Percentiles rank a stretch among this genome's conserved stretches.
Conservation (phyloP, 2,797 vertebrate genomes). For the Argentina silus region DNA sequence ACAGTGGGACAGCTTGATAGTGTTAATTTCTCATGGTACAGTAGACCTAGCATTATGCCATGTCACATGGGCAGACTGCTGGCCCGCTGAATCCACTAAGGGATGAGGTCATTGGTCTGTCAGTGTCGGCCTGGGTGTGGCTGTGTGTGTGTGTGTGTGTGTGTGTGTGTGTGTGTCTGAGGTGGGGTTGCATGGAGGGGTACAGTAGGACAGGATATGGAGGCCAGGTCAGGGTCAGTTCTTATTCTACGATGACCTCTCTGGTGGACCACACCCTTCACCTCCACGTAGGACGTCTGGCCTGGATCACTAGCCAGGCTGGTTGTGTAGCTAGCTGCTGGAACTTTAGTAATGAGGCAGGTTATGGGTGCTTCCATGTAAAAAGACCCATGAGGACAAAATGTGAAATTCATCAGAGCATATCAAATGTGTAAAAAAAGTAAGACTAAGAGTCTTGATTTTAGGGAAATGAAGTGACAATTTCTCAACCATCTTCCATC, state of each 20-base stretch:
- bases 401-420: no score
- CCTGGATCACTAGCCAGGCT: no score
- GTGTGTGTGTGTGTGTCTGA: no score
- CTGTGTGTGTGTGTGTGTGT: neutral
- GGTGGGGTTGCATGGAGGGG: no score
- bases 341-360: no score
- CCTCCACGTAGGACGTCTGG: neutral
- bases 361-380: no score
- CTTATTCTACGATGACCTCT: neutral
- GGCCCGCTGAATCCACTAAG: conserved; percentile 15
- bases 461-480: no score
- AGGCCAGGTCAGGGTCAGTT: neutral
- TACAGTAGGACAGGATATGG: neutral
- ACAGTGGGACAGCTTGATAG: neutral
- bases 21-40: neutral
- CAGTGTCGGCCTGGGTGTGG: conserved; percentile 3
- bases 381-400: no score
- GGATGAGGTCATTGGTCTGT: conserved; percentile 26
- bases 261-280: neutral
- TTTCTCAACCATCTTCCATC: no score
- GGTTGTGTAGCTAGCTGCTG: no score
- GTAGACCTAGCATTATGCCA: conserved; percentile 7
- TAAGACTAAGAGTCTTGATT: no score
- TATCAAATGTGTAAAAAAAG: no score
- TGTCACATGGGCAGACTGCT: conserved; percentile 22